Base-by-base conservation (phyloP, 1,140 invertebrate genomes). In the Lethrus apterus region DNA sequence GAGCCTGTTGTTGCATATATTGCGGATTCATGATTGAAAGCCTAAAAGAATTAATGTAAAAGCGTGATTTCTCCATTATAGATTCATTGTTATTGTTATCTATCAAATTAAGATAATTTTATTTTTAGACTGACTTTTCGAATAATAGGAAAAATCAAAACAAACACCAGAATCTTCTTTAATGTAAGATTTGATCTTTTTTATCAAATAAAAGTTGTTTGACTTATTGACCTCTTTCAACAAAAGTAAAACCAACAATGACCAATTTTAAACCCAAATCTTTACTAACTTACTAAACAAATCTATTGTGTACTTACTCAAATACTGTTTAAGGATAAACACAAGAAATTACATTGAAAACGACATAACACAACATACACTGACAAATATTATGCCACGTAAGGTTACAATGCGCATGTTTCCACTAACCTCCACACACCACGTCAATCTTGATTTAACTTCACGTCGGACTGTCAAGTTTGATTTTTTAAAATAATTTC, bases 331-430 rank as follows among this genome's bases (percentile, higher is more conserved):
- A n/a, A 44, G 26, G n/a, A 11, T 30, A 63, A 67, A 52, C 60
- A 63, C 68, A 65, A 66, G 63, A 67, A 69, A 58, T 60, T 23
- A 42, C n/a, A 58, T 44, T 51, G 47, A 47, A 38, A 56, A 19
- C 21, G 52, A 53, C 41, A 46, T 57, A 58, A 58, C 59, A 54
- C 49, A 46, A 45, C 52, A 56, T 60, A 62, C 57, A 64, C 58
- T 65, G 65, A 62, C 66, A 54, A 58, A 57, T 56, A 60, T 57
- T 66, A 60, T 76, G 75, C 75, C 74, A 77, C 74, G 75, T 77
- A 77, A 77, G 72, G 73, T 63, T 57, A 57, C 56, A 70, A 55
- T 66, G 65, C 73, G 72, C 75, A 75, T 70, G 73, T 67, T 51
- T 30, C 46, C 52, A 47, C 62, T 64, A 62, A 60, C 58, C 51